Evolutionary conservation across 2,888 invertebrate species (phyloP).

Genomic region (Willowsia nigromaculata): DNA sequence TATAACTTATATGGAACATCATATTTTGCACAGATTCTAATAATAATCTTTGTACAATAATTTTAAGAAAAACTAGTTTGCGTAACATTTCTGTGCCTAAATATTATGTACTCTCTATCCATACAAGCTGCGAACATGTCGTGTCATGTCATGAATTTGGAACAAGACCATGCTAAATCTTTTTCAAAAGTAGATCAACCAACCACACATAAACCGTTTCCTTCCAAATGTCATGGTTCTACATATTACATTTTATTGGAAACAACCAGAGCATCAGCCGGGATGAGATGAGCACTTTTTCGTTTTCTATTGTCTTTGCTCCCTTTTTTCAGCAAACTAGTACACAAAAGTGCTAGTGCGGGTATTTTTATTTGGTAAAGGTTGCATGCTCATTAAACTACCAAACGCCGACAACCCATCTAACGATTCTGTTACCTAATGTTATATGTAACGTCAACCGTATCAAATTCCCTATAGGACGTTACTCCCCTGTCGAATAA

Average conservation of each 20-base stretch:
- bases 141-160: slow-evolving; percentile 36
- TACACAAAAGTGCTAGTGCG: neutral
- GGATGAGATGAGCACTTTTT: neutral
- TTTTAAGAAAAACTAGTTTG: too few species aligned
- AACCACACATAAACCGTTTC: slow-evolving; percentile 27
- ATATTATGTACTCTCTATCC: too few species aligned
- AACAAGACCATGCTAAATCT: slow-evolving; percentile 14
- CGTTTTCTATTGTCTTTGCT: slow-evolving; percentile 43
- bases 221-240: slow-evolving; percentile 65
- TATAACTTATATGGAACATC: too few species aligned
- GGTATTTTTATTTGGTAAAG: neutral
- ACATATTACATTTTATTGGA: slow-evolving; percentile 29
- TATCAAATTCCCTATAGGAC: too few species aligned
- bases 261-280: slow-evolving; percentile 31
- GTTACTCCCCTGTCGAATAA: too few species aligned
- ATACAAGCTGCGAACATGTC: neutral
- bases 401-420: too few species aligned
- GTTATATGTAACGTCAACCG: too few species aligned
- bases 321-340: neutral
- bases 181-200: slow-evolving; percentile 40
- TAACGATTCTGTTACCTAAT: too few species aligned
- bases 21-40: too few species aligned
- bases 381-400: slow-evolving; percentile 13
- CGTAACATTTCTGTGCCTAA: too few species aligned
- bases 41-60: too few species aligned